Base-by-base conservation (phyloP, 1,140 invertebrate species). In the Hyposmocoma kahamanoa region DNA sequence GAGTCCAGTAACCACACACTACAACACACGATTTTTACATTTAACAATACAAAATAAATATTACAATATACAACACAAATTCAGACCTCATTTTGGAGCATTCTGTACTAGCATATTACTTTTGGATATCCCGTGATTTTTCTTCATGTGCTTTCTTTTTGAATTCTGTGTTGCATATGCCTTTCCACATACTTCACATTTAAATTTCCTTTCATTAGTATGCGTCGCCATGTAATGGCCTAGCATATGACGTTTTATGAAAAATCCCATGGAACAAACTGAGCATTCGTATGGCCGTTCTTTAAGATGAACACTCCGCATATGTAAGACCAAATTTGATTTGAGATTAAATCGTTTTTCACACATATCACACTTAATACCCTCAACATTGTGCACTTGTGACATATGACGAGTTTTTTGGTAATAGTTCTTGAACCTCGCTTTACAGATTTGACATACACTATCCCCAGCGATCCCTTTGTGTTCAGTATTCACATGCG, bases 371-470 rank as follows among this genome's bases (percentile, higher is more conserved):
- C 81, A 85, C 30, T 83, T 80, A 1, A 83, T 72, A 0, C 75
- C 72, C 42, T 83, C 79, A 0, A 68, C 72, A 47, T 85, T 80
- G 30, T 85, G 79, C 1, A 74, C 68, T 47, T 78, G 75, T 13
- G 72, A 72, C 81, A 85, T 85, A 36, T 85, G 82, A n/a, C 76
- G 57, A 0, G 82, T 79, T 20, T 83, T 85, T 43, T 82, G 77
- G 39, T 85, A 85, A 34, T 83, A 85, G 36, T 83, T 85, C 53
- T 81, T 82, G 22, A 85, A 85, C 8, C 79, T 62, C 0, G 72
- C 66, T 26, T 80, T 83, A 34, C 82, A 85, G 6, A 85, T 82
- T 30, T 78, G 79, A 20, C 82, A 85, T 0, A 83, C 79, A 22
- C 73, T 80, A 32, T 82, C 72, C 0, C 76, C 78, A n/a, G 70